phyloP scores from a whole-genome alignment of 2,113 vertebrate genomes.

The Plecturocebus donacophilus region DNA sequence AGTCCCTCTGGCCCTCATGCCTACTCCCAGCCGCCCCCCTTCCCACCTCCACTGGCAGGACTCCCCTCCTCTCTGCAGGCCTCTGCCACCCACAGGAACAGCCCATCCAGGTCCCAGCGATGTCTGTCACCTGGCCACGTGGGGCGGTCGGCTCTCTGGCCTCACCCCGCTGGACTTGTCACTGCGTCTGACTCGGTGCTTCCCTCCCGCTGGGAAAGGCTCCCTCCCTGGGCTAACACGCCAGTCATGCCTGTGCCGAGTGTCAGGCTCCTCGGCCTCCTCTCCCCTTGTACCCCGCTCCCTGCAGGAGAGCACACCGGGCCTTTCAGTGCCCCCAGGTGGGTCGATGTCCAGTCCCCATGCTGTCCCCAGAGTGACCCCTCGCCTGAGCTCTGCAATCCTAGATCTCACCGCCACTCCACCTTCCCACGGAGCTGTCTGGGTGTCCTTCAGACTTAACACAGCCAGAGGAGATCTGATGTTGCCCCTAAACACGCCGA shows the following conservation, averaged over 20 bases:
- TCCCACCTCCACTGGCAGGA: accelerated
- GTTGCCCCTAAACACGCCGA: accelerated
- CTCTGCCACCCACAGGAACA: accelerated
- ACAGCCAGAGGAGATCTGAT: accelerated
- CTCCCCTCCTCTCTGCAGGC: not conserved
- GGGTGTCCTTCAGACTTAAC: not conserved
- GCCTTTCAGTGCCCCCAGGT: not conserved
- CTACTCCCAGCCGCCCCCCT: not conserved
- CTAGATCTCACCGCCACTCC: accelerated
- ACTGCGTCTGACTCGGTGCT: accelerated
- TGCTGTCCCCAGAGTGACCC: not conserved
- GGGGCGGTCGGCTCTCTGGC: no score
- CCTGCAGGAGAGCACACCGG: accelerated
- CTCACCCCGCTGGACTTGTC: not conserved
- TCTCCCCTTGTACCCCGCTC: not conserved
- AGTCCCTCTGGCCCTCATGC: no score
- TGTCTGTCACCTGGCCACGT: no score
- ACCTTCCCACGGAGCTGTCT: accelerated
- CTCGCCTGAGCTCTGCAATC: not conserved
- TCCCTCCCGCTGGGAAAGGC: no score
- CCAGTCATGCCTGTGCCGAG: not conserved
- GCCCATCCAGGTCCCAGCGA: not conserved
- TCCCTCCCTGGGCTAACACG: not conserved
- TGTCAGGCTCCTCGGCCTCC: not conserved
- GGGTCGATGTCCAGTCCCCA: not conserved